These are phyloP conservation scores for Paramormyrops hopkinsi DNA, from an alignment of 2,797 vertebrate species.

Conservation along the genomic window DNA sequence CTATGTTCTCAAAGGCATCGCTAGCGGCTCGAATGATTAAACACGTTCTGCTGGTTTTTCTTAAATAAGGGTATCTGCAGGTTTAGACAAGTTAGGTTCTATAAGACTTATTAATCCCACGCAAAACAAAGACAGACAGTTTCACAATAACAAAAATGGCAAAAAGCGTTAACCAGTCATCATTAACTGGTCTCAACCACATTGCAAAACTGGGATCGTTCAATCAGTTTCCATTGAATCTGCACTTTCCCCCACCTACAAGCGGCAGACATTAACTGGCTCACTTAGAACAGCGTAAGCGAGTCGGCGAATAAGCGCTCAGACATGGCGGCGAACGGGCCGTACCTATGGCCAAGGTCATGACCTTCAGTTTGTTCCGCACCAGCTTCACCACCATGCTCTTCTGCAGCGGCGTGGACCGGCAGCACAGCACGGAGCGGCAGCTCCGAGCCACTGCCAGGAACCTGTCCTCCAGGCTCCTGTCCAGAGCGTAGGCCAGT, in stretches of 20 bases:
- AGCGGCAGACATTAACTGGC: not conserved
- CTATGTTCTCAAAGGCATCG: not conserved
- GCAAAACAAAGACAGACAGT: not conserved
- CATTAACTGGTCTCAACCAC: not conserved
- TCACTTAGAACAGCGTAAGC: not conserved
- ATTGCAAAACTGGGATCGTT: not conserved
- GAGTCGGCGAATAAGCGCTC: conserved; percentile 13
- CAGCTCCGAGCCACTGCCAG: conserved; percentile 80
- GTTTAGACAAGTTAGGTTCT: not conserved
- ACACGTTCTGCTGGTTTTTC: not conserved
- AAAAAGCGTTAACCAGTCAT: not conserved
- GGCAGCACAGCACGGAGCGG: conserved; percentile 86
- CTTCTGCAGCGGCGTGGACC: conserved; percentile 92
- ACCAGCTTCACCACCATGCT: conserved; percentile 96
- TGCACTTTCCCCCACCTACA: not conserved
- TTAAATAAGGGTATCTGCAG: not conserved
- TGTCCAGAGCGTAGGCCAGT: conserved; percentile 84
- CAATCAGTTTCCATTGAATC: not conserved
- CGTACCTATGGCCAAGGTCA: conserved; percentile 93
- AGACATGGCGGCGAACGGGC: conserved; percentile 6
- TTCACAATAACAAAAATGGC: not conserved
- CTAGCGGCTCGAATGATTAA: not conserved
- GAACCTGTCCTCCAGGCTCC: conserved; percentile 82
- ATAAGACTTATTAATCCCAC: not conserved
- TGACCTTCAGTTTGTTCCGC: conserved; percentile 91